Percentiles rank a stretch among this genome's conserved stretches.
phyloP scores from a whole-genome alignment of 2,113 vertebrate species.

The Leucopternis melanops region DNA sequence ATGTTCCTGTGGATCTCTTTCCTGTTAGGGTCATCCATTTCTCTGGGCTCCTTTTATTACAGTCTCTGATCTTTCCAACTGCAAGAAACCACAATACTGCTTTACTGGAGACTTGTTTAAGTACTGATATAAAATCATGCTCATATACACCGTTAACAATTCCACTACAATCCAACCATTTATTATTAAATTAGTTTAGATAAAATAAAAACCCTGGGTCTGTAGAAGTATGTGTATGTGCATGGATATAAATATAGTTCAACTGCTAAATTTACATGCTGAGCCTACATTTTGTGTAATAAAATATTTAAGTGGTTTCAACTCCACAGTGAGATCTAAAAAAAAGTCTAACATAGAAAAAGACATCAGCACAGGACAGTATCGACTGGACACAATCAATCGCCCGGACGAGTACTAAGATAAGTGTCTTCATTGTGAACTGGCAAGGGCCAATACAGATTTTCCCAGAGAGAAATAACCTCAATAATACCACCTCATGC shows the following conservation, averaged over 20 bases:
- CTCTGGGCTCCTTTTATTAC: neutral
- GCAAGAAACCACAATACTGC: neutral
- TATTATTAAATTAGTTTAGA: neutral
- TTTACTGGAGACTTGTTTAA: neutral
- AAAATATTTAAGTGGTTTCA: slow-evolving; percentile 62
- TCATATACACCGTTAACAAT: neutral
- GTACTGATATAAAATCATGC: neutral
- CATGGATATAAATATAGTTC: neutral
- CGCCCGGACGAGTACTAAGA: neutral
- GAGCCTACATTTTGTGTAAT: slow-evolving; percentile 46
- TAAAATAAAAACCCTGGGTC: neutral
- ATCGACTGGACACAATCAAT: slow-evolving; percentile 18
- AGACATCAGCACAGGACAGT: neutral
- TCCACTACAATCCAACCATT: neutral
- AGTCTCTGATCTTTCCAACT: neutral
- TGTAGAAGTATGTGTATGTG: neutral
- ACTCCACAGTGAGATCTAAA: neutral
- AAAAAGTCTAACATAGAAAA: neutral
- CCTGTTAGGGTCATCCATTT: neutral
- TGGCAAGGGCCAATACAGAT: neutral
- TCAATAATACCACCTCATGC: neutral
- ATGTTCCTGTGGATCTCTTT: neutral
- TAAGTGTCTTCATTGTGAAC: neutral
- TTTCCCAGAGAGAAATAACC: neutral
- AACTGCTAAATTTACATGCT: slow-evolving; percentile 21